phyloP scores from a whole-genome alignment of 2,888 invertebrate genomes.

The Lochmaea crataegi region DNA sequence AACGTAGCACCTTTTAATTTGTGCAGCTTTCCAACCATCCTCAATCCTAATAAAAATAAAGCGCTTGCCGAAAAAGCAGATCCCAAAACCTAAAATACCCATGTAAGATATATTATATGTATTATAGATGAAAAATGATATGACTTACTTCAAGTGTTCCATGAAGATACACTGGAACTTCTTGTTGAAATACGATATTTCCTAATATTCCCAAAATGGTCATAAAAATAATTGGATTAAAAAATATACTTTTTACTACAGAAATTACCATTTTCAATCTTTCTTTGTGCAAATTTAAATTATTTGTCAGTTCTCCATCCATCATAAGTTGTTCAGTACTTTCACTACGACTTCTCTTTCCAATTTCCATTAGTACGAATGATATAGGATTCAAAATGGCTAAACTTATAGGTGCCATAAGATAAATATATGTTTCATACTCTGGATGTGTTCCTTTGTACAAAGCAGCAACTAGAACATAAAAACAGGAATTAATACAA shows the following conservation, averaged over 20 bases:
- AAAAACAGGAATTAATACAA: not conserved
- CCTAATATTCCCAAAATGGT: slow-evolving; percentile 90
- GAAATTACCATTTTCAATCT: slow-evolving; percentile 59
- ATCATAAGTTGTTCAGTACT: slow-evolving; percentile 49
- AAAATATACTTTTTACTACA: slow-evolving; percentile 76
- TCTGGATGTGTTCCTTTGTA: slow-evolving; percentile 89
- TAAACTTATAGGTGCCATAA: slow-evolving; percentile 94
- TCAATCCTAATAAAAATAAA: slow-evolving; percentile 87
- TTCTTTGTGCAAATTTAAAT: slow-evolving; percentile 54
- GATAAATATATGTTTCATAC: slow-evolving; percentile 89
- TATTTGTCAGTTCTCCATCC: slow-evolving; percentile 51
- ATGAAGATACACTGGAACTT: slow-evolving; percentile 79
- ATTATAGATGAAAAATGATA: not conserved
- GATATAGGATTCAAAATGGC: slow-evolving; percentile 93
- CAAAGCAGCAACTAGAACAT: slow-evolving; percentile 80
- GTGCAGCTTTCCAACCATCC: slow-evolving; percentile 92
- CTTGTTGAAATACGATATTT: slow-evolving; percentile 83
- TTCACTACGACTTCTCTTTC: slow-evolving; percentile 61
- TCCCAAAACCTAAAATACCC: slow-evolving; percentile 75
- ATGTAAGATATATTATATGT: slow-evolving; percentile 8
- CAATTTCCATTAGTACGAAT: slow-evolving; percentile 88
- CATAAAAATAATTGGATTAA: slow-evolving; percentile 93
- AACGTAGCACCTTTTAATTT: slow-evolving; percentile 82
- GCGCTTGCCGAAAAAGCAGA: slow-evolving; percentile 93
- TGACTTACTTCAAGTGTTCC: slow-evolving; percentile 78